Conservation (phyloP, 2,113 vertebrate species). For the Myotis davidii region DNA sequence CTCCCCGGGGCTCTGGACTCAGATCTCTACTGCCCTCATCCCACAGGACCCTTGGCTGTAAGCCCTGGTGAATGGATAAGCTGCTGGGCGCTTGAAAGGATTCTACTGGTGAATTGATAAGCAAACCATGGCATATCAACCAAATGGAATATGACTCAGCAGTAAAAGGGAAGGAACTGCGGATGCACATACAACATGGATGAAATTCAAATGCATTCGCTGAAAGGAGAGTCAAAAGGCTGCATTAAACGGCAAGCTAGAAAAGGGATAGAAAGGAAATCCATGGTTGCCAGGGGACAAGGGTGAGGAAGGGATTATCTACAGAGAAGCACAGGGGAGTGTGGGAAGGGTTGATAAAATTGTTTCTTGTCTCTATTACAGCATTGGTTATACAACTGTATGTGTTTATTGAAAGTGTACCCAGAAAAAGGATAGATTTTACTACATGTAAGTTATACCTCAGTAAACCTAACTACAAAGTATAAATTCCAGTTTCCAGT, state of each 20-base stretch:
- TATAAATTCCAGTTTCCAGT: not conserved
- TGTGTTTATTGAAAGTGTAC: not conserved
- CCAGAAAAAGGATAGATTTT: not conserved
- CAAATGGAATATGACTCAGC: not conserved
- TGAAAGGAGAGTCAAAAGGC: not conserved
- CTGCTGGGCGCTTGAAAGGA: not conserved
- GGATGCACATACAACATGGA: not conserved
- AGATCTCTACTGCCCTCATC: not conserved
- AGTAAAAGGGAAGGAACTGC: not conserved
- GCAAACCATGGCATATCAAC: not conserved
- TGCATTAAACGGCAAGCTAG: not conserved
- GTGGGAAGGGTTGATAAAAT: not conserved
- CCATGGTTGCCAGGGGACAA: not conserved
- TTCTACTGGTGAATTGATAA: not conserved
- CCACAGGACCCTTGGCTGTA: not conserved
- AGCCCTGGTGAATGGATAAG: not conserved
- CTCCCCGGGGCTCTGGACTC: not conserved
- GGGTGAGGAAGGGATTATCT: not conserved
- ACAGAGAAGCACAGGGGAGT: not conserved
- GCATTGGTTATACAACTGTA: not conserved
- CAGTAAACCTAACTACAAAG: not conserved
- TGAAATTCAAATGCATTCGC: not conserved
- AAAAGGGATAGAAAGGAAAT: not conserved
- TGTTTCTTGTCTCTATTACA: not conserved
- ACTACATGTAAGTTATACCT: not conserved